Evolutionary conservation across 1,140 invertebrate species (phyloP).

Genomic region (Drosophila arizonae): DNA sequence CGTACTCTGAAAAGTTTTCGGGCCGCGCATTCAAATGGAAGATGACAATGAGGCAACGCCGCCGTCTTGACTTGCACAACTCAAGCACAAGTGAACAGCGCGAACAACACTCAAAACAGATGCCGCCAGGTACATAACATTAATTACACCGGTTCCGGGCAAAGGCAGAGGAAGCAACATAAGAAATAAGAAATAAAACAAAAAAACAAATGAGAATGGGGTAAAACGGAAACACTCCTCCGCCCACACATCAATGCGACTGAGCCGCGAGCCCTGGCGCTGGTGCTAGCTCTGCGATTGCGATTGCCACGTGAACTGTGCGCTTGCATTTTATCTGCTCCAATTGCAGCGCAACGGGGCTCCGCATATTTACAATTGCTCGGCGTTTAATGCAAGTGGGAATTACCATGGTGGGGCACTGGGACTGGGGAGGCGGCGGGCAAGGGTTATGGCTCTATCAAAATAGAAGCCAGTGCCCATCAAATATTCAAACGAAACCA

Average conservation of each 20-base stretch:
- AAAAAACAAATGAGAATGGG: not conserved
- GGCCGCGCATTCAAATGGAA: conserved; percentile 35
- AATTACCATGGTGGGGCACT: conserved; percentile 58
- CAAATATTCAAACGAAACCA: conserved; percentile 63
- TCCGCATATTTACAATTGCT: conserved; percentile 73
- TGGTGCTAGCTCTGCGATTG: no score
- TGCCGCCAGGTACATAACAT: conserved; percentile 52
- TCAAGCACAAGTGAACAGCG: conserved; percentile 3
- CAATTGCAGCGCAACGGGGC: conserved; percentile 55
- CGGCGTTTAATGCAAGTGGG: conserved; percentile 78
- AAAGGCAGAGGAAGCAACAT: not conserved
- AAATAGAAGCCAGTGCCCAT: conserved; percentile 17
- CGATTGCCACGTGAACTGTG: conserved; percentile 57
- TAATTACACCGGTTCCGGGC: conserved; percentile 58
- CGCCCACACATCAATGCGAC: not conserved
- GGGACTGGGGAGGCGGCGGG: conserved; percentile 15
- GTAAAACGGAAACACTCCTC: not conserved
- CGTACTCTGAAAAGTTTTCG: conserved; percentile 26
- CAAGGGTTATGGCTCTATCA: conserved; percentile 10
- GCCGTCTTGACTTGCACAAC: conserved; percentile 7
- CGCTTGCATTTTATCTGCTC: conserved; percentile 74
- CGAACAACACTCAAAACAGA: conserved; percentile 20
- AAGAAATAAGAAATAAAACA: not conserved
- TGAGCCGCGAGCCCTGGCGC: not conserved
- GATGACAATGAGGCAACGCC: conserved; percentile 24